These are phyloP conservation scores for Phalera bucephala DNA, from an alignment of 2,888 invertebrate species.

Conservation along the genomic window DNA sequence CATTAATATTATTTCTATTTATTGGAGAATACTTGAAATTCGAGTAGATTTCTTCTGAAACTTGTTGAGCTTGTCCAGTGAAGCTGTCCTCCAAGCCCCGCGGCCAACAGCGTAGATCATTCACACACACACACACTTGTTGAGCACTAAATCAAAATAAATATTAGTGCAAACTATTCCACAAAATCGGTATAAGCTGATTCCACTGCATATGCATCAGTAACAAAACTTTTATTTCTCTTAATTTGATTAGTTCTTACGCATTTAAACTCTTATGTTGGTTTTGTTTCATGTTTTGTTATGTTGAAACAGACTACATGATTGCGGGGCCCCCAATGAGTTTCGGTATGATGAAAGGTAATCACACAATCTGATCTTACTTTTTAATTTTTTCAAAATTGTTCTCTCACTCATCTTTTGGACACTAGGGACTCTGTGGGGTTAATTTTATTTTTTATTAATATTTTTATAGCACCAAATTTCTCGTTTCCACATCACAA, in stretches of 20 bases:
- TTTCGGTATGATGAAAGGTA: conserved; percentile 95
- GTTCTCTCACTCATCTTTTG: conserved; percentile 64
- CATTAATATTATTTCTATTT: too few species aligned
- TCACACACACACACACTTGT: too few species aligned
- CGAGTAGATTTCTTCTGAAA: too few species aligned
- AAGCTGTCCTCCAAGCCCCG: too few species aligned
- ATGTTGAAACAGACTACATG: conserved; percentile 85
- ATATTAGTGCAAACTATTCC: too few species aligned
- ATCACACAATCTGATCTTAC: conserved; percentile 70
- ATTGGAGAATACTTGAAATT: too few species aligned
- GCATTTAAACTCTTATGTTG: conserved; percentile 85
- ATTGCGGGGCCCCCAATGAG: conserved; percentile 91
- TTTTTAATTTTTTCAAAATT: conserved; percentile 66
- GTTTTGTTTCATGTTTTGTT: conserved; percentile 90
- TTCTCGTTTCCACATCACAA: conserved; percentile 66
- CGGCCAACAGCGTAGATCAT: too few species aligned
- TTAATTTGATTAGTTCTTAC: conserved; percentile 71
- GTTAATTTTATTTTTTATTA: conserved; percentile 57
- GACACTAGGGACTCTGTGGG: conserved; percentile 71
- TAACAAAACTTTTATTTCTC: conserved; percentile 55
- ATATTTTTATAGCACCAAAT: conserved; percentile 61
- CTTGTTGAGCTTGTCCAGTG: too few species aligned
- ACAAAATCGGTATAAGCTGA: too few species aligned
- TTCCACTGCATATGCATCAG: conserved; percentile 51
- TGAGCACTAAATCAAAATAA: too few species aligned